These are phyloP conservation scores for Stercorarius parasiticus DNA, from an alignment of 2,113 vertebrate species.

Conservation along the genomic window DNA sequence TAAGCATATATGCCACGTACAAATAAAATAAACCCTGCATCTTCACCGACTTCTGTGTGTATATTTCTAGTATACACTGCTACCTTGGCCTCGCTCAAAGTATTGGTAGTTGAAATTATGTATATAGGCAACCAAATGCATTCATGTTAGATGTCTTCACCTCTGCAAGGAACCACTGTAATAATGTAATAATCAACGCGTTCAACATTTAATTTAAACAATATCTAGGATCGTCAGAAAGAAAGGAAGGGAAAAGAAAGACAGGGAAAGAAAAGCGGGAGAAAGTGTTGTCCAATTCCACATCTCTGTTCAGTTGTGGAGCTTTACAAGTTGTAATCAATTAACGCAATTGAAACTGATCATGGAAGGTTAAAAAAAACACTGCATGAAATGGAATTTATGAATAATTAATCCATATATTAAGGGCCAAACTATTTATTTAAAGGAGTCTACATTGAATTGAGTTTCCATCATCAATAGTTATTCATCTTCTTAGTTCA, in stretches of 20 bases:
- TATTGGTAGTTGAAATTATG: background rate
- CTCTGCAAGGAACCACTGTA: background rate
- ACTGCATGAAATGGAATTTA: background rate
- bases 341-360: background rate
- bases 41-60: background rate
- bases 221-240: background rate
- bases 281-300: background rate
- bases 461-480: background rate
- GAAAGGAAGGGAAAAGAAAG: background rate
- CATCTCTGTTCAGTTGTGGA: background rate
- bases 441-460: background rate
- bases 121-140: background rate
- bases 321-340: background rate
- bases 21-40: background rate
- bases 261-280: background rate
- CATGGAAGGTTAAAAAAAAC: background rate
- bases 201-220: background rate
- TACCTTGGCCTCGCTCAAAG: background rate
- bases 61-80: background rate
- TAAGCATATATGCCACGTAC: background rate
- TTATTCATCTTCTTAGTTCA: background rate
- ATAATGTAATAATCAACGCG: background rate
- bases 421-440: background rate
- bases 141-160: background rate
- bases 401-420: background rate